A percentile compares a stretch with the other conserved stretches of the same genome.
These are phyloP conservation scores for Eutrigla gurnardus DNA, from an alignment of 2,797 vertebrate species.

Conservation along the genomic window DNA sequence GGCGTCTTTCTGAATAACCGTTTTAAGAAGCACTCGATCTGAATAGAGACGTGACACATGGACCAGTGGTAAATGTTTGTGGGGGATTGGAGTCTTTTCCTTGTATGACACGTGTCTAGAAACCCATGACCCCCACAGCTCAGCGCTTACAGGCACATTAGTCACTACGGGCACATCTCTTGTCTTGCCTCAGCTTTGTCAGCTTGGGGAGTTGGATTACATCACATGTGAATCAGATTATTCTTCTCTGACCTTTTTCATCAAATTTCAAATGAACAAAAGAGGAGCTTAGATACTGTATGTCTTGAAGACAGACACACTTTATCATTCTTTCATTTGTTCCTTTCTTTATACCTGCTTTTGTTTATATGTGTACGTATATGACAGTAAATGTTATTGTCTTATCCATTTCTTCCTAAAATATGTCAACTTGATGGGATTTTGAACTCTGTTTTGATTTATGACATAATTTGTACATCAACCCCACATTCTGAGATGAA, in stretches of 20 bases:
- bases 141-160: conserved; percentile 55
- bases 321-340: not conserved
- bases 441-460: not conserved
- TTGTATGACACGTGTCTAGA: conserved; percentile 58
- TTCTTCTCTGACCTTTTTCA: conserved; percentile 60
- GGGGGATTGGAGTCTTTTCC: conserved; percentile 46
- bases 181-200: conserved; percentile 54
- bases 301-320: not conserved
- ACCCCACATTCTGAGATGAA: not conserved
- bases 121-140: conserved; percentile 51
- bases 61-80: conserved; percentile 44
- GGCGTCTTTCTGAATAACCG: conserved; percentile 17
- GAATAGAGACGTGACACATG: conserved; percentile 30
- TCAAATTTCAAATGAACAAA: conserved; percentile 27
- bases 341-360: conserved; percentile 1
- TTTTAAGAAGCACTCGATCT: conserved; percentile 15
- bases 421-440: not conserved
- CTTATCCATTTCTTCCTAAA: not conserved
- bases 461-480: not conserved
- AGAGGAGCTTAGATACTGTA: conserved; percentile 9
- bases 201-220: conserved; percentile 63
- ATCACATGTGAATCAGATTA: conserved; percentile 73
- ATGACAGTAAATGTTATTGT: not conserved
- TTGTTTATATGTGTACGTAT: not conserved
- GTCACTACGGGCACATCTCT: conserved; percentile 58